These are phyloP conservation scores for Sebastes oblongus DNA, from an alignment of 2,797 vertebrate species.

Conservation along the genomic window DNA sequence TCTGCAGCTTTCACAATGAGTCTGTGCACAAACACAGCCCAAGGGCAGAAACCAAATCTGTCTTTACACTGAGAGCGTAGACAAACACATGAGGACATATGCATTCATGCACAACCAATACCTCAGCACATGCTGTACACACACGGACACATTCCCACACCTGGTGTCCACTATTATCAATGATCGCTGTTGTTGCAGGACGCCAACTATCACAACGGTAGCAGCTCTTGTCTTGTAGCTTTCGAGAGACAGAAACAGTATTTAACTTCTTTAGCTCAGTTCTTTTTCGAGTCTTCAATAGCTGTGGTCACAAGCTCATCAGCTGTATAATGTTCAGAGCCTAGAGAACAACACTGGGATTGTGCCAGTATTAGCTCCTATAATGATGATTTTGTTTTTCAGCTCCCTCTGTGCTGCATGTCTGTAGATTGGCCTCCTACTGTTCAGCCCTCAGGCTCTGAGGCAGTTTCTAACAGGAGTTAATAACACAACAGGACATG, in stretches of 20 bases:
- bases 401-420: neutral
- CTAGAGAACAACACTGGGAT: neutral
- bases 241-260: neutral
- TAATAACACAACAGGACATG: constrained; percentile 19
- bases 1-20: constrained; percentile 6
- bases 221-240: neutral
- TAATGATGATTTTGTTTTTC: neutral
- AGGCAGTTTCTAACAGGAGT: neutral
- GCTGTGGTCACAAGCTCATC: neutral
- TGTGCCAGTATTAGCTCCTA: neutral
- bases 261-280: neutral
- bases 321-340: neutral
- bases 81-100: neutral
- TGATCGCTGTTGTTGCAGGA: neutral
- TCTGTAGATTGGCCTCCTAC: constrained; percentile 7
- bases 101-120: neutral
- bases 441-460: constrained; percentile 12
- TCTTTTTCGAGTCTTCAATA: neutral
- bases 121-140: neutral
- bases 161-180: neutral
- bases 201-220: neutral
- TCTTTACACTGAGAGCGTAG: neutral
- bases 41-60: constrained; percentile 55
- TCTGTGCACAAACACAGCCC: constrained; percentile 17
- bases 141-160: neutral